Evolutionary conservation across 2,888 invertebrate species (phyloP), one percentile per base, ranked within the genome.

Genomic region (Macrophya annulata): DNA sequence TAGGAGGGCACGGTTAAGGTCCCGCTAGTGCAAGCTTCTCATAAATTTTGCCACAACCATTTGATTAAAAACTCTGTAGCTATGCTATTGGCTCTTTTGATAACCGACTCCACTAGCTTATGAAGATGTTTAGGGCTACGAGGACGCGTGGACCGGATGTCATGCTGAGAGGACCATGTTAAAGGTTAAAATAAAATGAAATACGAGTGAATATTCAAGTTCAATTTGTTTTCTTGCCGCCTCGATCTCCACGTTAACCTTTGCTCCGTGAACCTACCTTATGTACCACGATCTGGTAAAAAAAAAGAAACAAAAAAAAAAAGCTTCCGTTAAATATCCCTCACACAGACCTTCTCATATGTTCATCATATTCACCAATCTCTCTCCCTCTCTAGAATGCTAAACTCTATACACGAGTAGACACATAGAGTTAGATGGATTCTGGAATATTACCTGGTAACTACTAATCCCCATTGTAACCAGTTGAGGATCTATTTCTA

Each of bases 121-220:
- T 83, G 83, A 83, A 83, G 83, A 83, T 68, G 71, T 83, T 83
- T 83, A 83, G 71, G 68, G 31, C 83, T 9, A 48, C 48, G 83
- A 68, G 71, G 83, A 83, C 83, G 68, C 83, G 83, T 83, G 83
- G 83, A 83, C 83, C 83, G 83, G 83, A 83, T 83, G 83, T 83
- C 83, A 37, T 83, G 83, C 83, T 83, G 83, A 25, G 83, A 51
- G 83, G 51, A 10, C 48, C 83, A 48, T 83, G 83, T 83, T 83
- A 83, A 83, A 68, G 83, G 83, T 83, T 83, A 65, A 71, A 83
- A 83, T 68, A 68, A 83, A 10, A 83, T 83, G 83, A 83, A 83
- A 68, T 83, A 83, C 83, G 65, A 68, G 71, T 83, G 65, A 71
- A 83, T 83, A 83, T 83, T 83, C 83, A 68, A 5, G 48, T 48